Percentiles rank a stretch among this genome's conserved stretches.
Evolutionary conservation across 2,113 vertebrate species (phyloP).

Genomic region (Morone chrysops): DNA sequence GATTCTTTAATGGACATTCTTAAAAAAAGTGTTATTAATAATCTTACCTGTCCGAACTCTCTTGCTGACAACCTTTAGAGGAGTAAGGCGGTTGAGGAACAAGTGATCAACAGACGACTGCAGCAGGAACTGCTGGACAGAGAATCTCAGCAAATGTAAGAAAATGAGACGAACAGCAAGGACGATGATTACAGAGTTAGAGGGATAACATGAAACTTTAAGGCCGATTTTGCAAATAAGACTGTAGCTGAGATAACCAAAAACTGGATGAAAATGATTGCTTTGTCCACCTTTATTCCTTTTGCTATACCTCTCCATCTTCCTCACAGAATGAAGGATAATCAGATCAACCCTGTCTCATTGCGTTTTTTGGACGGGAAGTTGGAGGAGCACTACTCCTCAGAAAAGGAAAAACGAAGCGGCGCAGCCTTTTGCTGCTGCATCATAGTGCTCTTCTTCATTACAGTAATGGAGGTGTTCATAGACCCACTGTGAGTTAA

Average conservation of each 20-base stretch:
- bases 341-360: constrained; percentile 86
- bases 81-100: constrained; percentile 82
- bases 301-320: neutral
- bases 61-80: constrained; percentile 63
- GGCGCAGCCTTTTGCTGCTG: constrained; percentile 93
- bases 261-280: neutral
- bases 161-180: neutral
- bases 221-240: neutral
- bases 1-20: neutral
- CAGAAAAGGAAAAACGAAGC: constrained; percentile 94
- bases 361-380: constrained; percentile 89
- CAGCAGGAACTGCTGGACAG: constrained; percentile 91
- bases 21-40: neutral
- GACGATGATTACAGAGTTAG: neutral
- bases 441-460: constrained; percentile 90
- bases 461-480: constrained; percentile 88
- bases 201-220: neutral
- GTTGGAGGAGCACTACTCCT: constrained; percentile 90
- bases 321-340: constrained; percentile 86
- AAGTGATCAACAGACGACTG: constrained; percentile 90
- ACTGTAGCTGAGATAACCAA: neutral
- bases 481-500: constrained; percentile 90
- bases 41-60: neutral
- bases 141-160: constrained; percentile 91
- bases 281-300: neutral